Base-by-base conservation (phyloP, 1,140 invertebrate species). In the Babylonia areolata region DNA sequence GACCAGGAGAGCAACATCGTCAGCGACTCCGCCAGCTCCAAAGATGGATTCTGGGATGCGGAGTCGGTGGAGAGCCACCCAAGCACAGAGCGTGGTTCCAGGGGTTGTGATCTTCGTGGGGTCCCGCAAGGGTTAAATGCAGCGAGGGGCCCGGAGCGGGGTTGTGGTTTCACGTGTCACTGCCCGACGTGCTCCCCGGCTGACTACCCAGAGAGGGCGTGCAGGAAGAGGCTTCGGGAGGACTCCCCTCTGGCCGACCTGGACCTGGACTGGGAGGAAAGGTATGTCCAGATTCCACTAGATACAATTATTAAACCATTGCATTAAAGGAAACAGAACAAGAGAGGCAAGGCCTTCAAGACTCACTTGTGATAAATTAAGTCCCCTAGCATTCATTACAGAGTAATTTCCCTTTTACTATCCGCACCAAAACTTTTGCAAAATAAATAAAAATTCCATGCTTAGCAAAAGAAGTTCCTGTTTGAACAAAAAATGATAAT, bases 221-320 rank as follows among this genome's bases (percentile, higher is more conserved):
- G 78, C 78, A 33, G 40, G 78, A 80, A 80, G 78, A 80, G 78
- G 37, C 40, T 9, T 5, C 46, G 33, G 3, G 78, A 51, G 1
- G 78, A 80, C 0, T 33, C 23, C 9, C 78, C 23, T 23, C 23
- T 54, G n/a, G 5, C 17, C 42, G 78, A 58, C 28, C 40, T 54
- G 23, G 46, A 80, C 31, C 40, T 31, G 78, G 78, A 80, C 42
- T 54, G 78, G 40, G 78, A 80, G 40, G 78, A 80, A 12, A 80
- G 78, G 78, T 80, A 17, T 54, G 78, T 80, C 15, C 31, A 73
- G n/a, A n/a, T n/a, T n/a, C n/a, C n/a, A n/a, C n/a, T n/a, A n/a
- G n/a, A n/a, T n/a, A n/a, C n/a, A n/a, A n/a, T n/a, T n/a, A n/a
- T n/a, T n/a, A n/a, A n/a, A n/a, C n/a, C n/a, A n/a, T n/a, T n/a